phyloP scores from a whole-genome alignment of 1,140 invertebrate genomes.

The Papilio helenus region DNA sequence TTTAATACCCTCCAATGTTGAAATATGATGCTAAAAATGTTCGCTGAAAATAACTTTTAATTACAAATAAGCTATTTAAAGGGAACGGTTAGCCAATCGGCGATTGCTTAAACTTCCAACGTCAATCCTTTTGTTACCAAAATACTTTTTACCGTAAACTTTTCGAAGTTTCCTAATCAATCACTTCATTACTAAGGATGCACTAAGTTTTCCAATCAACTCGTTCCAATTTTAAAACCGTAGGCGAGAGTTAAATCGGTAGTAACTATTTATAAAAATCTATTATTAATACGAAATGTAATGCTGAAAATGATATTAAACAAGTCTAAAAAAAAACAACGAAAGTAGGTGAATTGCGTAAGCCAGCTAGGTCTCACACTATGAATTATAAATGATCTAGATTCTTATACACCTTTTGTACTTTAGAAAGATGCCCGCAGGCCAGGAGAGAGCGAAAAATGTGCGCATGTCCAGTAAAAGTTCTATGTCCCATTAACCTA shows the following conservation, averaged over 20 bases:
- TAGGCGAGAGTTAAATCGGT: neutral
- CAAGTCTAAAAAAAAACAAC: neutral
- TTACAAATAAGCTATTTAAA: neutral
- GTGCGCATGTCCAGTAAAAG: constrained; percentile 21
- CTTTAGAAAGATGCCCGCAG: neutral
- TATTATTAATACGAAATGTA: neutral
- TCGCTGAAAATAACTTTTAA: neutral
- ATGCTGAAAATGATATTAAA: neutral
- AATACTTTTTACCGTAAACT: neutral
- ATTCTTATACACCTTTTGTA: neutral
- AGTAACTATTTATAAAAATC: neutral
- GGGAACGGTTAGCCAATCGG: neutral
- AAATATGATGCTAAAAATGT: neutral
- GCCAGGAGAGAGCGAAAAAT: neutral
- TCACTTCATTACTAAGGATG: neutral
- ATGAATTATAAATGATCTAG: constrained; percentile 8
- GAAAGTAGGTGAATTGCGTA: constrained; percentile 2
- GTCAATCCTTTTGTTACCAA: neutral
- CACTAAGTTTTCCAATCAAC: neutral
- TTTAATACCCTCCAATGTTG: neutral
- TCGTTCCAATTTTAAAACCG: neutral
- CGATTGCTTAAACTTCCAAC: neutral
- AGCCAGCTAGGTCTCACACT: neutral
- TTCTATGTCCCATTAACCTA: constrained; percentile 32
- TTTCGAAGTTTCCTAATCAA: neutral